A percentile compares a stretch with the other conserved stretches of the same genome.
These are phyloP conservation scores for Oreochromis tanganicae DNA, from an alignment of 2,113 vertebrate species.

Conservation along the genomic window DNA sequence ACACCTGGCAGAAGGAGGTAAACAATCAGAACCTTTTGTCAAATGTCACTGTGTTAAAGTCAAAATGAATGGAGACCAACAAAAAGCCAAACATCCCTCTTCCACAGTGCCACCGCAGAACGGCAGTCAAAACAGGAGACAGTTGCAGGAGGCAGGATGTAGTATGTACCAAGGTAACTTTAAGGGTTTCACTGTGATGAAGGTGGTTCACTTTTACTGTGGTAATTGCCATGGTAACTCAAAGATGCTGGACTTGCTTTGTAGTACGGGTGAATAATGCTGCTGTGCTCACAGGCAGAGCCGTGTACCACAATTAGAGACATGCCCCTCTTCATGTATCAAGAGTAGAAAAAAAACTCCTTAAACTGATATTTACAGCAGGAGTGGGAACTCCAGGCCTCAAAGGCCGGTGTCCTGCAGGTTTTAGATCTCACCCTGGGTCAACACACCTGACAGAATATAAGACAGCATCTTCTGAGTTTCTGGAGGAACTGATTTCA, in stretches of 20 bases:
- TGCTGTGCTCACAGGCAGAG: background rate
- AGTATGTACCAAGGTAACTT: background rate
- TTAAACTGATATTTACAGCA: background rate
- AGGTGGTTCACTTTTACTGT: background rate
- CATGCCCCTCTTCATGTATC: rapidly evolving
- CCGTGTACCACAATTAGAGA: background rate
- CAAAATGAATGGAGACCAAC: background rate
- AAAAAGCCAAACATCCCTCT: background rate
- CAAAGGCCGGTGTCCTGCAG: rapidly evolving
- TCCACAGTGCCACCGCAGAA: background rate
- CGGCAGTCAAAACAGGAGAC: background rate
- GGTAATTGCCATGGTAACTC: background rate
- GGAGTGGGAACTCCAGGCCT: background rate
- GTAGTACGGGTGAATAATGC: background rate
- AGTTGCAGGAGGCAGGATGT: background rate
- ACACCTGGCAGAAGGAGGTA: background rate
- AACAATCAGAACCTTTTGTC: background rate
- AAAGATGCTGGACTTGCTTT: background rate
- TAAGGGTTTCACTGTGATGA: background rate
- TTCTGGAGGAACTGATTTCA: background rate
- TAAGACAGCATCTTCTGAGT: background rate
- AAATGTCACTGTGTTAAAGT: background rate
- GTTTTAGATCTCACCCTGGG: background rate
- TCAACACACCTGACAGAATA: background rate
- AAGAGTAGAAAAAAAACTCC: background rate